Base-by-base conservation (phyloP, 2,888 invertebrate genomes). In the Cordilura impudica region DNA sequence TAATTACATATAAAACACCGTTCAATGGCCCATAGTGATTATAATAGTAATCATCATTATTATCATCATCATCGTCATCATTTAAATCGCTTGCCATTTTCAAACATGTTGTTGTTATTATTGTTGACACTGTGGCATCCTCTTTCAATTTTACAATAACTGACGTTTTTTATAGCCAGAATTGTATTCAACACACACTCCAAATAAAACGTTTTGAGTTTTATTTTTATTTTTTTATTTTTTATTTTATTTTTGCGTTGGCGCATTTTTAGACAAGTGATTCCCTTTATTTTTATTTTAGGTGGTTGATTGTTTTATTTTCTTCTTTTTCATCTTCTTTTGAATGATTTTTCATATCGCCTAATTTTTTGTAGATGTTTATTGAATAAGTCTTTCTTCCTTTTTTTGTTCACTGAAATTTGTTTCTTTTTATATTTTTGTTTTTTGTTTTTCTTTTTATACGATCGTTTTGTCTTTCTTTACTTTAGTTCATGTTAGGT, bases 71-170 rank as follows among this genome's bases (percentile, higher is more conserved):
- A 61, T 67, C 47, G 35, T 71, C 72, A 63, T 78, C 53, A 75
- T 75, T 75, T 79, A 75, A 79, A 74, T 75, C 74, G 75, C 61
- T 79, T 23, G 66, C 66, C 70, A 70, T 78, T 78, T 79, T 61
- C 67, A 75, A 79, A 66, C 70, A 60, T 79, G 70, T 63, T 66
- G 66, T 72, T 73, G 75, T 79, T 79, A 75, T 79, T 75, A 67
- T 71, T 75, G 78, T 79, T 79, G 78, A 79, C 78, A 79, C 78
- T 67, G 67, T 75, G 75, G 78, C 78, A 79, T 79, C 78, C 78
- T 79, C 78, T 75, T 75, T 75, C 71, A 74, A 71, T 70, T 75
- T 75, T 66, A 79, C 75, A 74, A 78, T 73, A 78, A 79, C 78
- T 75, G 78, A 79, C 75, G 75, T 67, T 67, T 74, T 65, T 76